phyloP scores from a whole-genome alignment of 2,888 invertebrate species.

The Lasioglossum morio region DNA sequence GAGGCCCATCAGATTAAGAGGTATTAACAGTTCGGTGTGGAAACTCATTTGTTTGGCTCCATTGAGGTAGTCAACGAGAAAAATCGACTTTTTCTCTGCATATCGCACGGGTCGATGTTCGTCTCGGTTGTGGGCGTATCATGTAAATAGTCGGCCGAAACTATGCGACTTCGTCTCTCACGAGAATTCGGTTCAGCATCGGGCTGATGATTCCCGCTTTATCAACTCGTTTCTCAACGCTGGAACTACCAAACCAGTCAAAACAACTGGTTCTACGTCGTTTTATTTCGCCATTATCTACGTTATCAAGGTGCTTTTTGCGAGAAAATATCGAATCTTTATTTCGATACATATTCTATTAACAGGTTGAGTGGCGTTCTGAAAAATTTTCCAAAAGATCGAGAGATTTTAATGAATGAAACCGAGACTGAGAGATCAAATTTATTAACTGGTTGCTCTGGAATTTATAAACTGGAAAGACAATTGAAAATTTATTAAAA shows the following conservation, averaged over 20 bases:
- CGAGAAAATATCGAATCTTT: neutral
- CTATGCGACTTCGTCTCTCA: neutral
- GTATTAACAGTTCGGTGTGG: neutral
- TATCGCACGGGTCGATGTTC: neutral
- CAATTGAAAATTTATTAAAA: neutral
- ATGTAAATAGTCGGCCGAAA: conserved; percentile 1
- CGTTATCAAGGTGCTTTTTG: neutral
- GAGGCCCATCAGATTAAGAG: neutral
- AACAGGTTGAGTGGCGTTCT: too few relatives aligned
- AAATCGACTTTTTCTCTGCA: neutral
- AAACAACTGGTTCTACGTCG: neutral
- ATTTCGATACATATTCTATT: neutral
- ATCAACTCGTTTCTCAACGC: neutral
- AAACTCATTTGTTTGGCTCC: neutral
- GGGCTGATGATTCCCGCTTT: neutral
- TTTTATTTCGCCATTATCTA: neutral
- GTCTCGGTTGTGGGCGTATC: neutral
- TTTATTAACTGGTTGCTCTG: neutral
- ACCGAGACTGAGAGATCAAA: neutral
- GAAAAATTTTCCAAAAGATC: neutral
- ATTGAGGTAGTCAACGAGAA: neutral
- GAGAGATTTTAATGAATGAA: neutral
- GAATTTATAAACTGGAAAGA: neutral
- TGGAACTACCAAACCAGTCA: neutral
- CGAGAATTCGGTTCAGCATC: neutral